These are phyloP conservation scores for Phalloptychus januarius DNA, from an alignment of 2,797 vertebrate species.

Conservation along the genomic window DNA sequence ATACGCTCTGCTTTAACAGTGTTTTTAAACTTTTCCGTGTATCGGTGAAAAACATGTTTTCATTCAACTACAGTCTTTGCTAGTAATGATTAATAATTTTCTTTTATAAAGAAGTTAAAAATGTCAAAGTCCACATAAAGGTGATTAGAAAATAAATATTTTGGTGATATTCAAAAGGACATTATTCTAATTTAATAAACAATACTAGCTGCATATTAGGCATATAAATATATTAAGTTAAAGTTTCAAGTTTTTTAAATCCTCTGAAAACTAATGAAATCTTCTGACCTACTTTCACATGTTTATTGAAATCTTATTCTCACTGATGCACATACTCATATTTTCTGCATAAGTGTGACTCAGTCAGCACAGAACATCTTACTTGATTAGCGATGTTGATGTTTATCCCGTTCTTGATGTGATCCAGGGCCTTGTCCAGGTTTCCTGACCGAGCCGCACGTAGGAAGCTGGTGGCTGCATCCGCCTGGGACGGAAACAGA, in stretches of 20 bases:
- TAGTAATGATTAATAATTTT: background rate
- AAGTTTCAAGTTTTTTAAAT: background rate
- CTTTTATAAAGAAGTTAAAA: background rate
- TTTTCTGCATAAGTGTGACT: background rate
- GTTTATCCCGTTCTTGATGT: conserved; percentile 93
- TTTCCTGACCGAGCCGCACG: conserved; percentile 96
- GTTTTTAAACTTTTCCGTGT: conserved; percentile 9
- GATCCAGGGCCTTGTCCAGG: conserved; percentile 96
- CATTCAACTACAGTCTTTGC: background rate
- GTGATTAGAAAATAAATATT: background rate
- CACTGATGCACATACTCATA: conserved; percentile 9
- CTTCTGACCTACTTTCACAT: conserved; percentile 16
- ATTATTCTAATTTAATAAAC: background rate
- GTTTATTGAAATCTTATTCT: conserved; percentile 18
- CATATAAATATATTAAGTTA: background rate
- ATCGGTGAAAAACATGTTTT: background rate
- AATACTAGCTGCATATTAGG: background rate
- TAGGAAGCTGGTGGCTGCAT: conserved; percentile 93
- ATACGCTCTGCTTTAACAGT: background rate
- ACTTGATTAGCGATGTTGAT: conserved; percentile 98
- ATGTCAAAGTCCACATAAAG: background rate
- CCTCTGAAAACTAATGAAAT: conserved; percentile 10
- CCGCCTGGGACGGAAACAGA: conserved; percentile 79
- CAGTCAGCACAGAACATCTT: conserved; percentile 31
- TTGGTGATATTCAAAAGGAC: background rate